phyloP scores from a whole-genome alignment of 2,113 vertebrate species.

The Dinomys branickii region DNA sequence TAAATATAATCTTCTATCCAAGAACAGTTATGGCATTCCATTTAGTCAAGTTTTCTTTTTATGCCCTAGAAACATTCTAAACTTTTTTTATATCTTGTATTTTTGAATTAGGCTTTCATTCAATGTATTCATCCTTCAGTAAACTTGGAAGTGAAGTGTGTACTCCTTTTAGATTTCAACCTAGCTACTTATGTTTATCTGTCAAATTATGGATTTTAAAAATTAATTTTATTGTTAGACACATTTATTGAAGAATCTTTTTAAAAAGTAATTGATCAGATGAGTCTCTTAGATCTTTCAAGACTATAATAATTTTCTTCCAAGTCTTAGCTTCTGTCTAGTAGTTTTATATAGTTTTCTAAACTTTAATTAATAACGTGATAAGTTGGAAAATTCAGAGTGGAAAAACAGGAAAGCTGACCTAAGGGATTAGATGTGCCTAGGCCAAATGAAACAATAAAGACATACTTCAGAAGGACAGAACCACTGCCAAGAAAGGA shows the following conservation, averaged over 20 bases:
- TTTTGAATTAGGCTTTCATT: background rate
- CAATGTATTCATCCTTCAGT: background rate
- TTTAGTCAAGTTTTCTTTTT: background rate
- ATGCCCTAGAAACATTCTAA: background rate
- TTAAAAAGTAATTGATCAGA: background rate
- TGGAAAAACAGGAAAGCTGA: background rate
- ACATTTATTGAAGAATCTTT: background rate
- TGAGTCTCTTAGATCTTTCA: background rate
- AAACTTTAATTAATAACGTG: background rate
- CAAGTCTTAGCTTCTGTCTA: background rate
- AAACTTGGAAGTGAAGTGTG: background rate
- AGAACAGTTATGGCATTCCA: background rate
- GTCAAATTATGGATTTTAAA: constrained; percentile 14
- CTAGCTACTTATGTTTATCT: background rate
- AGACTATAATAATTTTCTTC: background rate
- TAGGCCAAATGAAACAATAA: background rate
- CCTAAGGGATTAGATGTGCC: background rate
- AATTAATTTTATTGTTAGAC: constrained; percentile 18
- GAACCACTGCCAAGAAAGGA: background rate
- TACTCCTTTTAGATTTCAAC: too few species aligned
- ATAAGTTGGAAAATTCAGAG: constrained; percentile 6
- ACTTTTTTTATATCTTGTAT: background rate
- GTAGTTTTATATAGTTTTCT: background rate
- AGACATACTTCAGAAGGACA: constrained; percentile 19
- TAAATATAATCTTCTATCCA: background rate